Conservation (phyloP, 30 jellyfish, hydroid and myxozoan genomes). For the Calvadosia cruxmelitensis region DNA sequence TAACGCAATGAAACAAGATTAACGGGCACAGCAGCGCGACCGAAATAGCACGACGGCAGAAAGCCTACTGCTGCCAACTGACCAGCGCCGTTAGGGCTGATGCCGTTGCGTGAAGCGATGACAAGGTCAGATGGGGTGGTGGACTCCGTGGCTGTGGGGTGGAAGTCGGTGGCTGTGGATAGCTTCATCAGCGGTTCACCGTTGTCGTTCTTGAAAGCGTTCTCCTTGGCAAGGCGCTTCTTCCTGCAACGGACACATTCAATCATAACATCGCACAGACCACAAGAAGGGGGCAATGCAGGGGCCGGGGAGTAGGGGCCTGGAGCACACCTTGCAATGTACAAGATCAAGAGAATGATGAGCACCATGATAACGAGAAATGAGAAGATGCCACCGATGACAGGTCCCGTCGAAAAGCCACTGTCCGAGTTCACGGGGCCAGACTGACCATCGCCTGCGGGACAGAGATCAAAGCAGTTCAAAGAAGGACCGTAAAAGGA, state of each 20-base stretch:
- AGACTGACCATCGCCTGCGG: too few species aligned
- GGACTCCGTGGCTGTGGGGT: neutral
- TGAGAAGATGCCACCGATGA: conserved; percentile 72
- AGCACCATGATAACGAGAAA: conserved; percentile 54
- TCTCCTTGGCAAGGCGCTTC: neutral
- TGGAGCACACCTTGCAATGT: conserved; percentile 63
- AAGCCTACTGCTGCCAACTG: neutral
- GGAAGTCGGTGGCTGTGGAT: neutral
- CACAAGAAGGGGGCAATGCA: too few species aligned
- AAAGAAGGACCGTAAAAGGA: too few species aligned
- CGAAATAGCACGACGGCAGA: conserved; percentile 17
- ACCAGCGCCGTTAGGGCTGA: neutral
- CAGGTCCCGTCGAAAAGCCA: conserved; percentile 50
- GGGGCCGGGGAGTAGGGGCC: too few species aligned
- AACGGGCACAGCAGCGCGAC: conserved; percentile 40
- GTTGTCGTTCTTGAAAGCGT: neutral
- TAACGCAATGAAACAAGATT: too few species aligned
- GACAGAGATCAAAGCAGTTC: too few species aligned
- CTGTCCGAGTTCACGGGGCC: too few species aligned
- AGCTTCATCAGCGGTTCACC: neutral
- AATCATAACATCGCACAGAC: too few species aligned
- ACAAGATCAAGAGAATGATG: conserved; percentile 35
- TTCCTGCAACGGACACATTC: too few species aligned
- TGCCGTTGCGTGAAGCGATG: neutral
- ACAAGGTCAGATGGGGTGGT: neutral